A percentile compares a stretch with the other conserved stretches of the same genome.
Evolutionary conservation across 2,797 vertebrate genomes (phyloP).

Genomic region (Chelon auratus): DNA sequence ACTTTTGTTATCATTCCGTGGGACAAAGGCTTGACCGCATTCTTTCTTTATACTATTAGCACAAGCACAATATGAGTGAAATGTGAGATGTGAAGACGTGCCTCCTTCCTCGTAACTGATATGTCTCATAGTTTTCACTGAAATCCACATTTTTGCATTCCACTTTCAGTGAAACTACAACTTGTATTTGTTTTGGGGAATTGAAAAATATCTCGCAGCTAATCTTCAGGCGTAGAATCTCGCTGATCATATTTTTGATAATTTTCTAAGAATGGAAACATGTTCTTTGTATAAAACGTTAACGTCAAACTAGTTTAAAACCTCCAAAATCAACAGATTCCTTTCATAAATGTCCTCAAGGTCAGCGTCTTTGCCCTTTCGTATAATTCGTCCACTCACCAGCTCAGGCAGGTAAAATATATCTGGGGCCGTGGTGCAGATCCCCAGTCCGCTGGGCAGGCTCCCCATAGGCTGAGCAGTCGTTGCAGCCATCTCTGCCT

Average conservation of each 20-base stretch:
- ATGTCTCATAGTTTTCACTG: constrained; percentile 1
- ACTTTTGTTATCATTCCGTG: constrained; percentile 32
- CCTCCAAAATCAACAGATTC: background rate
- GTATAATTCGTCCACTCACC: constrained; percentile 78
- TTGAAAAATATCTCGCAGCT: no score
- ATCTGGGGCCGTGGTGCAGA: constrained; percentile 86
- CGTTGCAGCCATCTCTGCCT: constrained; percentile 78
- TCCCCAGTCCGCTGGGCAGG: constrained; percentile 85
- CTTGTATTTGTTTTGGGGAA: background rate
- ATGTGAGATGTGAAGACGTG: constrained; percentile 55
- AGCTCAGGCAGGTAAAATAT: constrained; percentile 88
- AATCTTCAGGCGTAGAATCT: no score
- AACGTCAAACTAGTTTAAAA: no score
- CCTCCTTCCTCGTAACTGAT: constrained; percentile 26
- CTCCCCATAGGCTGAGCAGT: constrained; percentile 74
- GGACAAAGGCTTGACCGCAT: constrained; percentile 39
- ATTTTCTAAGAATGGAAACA: no score
- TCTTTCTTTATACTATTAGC: constrained; percentile 40
- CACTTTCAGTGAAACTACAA: background rate
- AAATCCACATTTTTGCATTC: background rate
- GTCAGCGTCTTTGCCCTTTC: background rate
- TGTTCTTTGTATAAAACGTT: no score
- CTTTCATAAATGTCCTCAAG: background rate
- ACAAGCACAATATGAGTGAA: constrained; percentile 63
- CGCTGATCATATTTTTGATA: no score